These are phyloP conservation scores for Willisornis vidua DNA, from an alignment of 2,113 vertebrate genomes.

Conservation along the genomic window DNA sequence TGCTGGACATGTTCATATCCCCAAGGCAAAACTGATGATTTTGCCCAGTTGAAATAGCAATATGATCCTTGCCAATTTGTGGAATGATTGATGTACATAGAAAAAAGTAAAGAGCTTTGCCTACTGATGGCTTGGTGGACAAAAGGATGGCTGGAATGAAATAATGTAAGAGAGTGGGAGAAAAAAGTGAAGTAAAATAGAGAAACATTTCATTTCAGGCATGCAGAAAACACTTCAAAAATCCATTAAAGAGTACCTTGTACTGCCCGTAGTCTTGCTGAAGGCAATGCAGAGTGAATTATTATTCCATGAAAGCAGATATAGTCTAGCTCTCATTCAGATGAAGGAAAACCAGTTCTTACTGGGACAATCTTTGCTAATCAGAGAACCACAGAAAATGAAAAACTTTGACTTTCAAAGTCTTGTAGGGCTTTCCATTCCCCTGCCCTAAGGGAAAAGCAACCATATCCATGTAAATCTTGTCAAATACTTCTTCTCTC, in stretches of 20 bases:
- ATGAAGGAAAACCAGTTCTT: not conserved
- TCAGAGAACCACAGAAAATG: not conserved
- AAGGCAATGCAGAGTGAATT: not conserved
- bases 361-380: not conserved
- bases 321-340: not conserved
- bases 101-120: not conserved
- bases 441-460: not conserved
- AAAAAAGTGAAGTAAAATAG: not conserved
- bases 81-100: not conserved
- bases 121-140: not conserved
- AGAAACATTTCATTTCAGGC: not conserved
- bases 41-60: not conserved
- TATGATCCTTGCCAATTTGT: not conserved
- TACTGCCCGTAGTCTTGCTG: not conserved
- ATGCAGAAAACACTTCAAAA: not conserved
- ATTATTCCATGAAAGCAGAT: not conserved
- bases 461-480: not conserved
- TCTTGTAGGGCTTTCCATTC: not conserved
- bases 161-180: fast-evolving
- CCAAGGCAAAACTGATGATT: not conserved
- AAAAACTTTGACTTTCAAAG: not conserved
- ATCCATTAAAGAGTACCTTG: not conserved
- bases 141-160: not conserved
- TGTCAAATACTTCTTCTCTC: not conserved
- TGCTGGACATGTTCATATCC: not conserved